Evolutionary conservation across 1,140 invertebrate genomes (phyloP).

Genomic region (Mamestra configurata): DNA sequence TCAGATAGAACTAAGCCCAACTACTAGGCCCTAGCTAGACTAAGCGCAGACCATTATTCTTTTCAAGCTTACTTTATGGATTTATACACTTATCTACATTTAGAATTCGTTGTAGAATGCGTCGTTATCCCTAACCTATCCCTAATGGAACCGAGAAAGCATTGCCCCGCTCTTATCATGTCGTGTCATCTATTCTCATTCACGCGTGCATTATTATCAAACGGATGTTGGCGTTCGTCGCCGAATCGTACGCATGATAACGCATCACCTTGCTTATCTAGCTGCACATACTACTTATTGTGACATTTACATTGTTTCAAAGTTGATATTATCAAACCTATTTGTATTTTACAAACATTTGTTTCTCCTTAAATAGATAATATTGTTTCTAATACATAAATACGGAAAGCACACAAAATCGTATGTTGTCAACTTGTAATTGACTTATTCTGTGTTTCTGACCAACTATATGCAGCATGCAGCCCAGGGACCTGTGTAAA

Average conservation of each 20-base stretch:
- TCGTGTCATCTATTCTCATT: constrained; percentile 17
- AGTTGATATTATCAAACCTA: not conserved
- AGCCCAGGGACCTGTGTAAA: too few species aligned
- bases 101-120: not conserved
- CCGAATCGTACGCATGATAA: constrained; percentile 7
- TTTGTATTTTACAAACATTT: constrained; percentile 1
- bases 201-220: constrained; percentile 17
- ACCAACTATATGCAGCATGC: too few species aligned
- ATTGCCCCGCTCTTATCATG: not conserved
- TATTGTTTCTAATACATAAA: too few species aligned
- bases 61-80: not conserved
- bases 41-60: not conserved
- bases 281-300: not conserved
- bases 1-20: too few species aligned
- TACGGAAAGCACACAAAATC: too few species aligned
- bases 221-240: constrained; percentile 18
- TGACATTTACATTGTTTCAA: constrained; percentile 11
- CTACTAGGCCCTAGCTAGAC: too few species aligned
- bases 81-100: not conserved
- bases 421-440: too few species aligned
- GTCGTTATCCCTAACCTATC: not conserved
- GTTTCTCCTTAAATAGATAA: too few species aligned
- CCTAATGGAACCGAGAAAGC: not conserved
- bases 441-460: too few species aligned
- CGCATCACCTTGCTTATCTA: constrained; percentile 6